Base-by-base conservation (phyloP, 2,113 vertebrate species). In the Dolichotis patagonum region DNA sequence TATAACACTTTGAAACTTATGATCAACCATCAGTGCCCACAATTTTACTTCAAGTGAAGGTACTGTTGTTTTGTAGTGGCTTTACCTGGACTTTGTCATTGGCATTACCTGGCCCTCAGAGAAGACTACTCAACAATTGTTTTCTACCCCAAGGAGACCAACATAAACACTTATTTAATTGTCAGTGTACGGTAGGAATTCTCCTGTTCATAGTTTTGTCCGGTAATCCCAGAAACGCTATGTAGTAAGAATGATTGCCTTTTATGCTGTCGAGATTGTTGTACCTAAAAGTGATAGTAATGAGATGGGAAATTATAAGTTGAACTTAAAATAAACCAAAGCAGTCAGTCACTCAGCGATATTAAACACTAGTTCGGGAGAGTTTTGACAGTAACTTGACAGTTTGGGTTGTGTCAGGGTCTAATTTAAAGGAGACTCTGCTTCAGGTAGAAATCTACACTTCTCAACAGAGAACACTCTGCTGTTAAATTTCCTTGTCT, bases 341-440 rank as follows among this genome's bases (percentile, higher is more conserved):
- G 69, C 22, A 38, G 52, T 62, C 52, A 77, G 16, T 78, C 75
- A 83, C 60, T 86, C 41, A 26, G 41, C 78, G 20, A 80, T 38
- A 38, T 46, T 67, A 83, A 90, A 26, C 52, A 63, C 0, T 20
- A 13, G 46, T 46, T 89, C 35, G 16, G 32, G 32, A 88, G 91
- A 80, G 13, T 43, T 35, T 35, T 86, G 58, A 83, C 26, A 93
- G 65, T 49, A n/a, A 14, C 71, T 80, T 97, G 96, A 85, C 75
- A 87, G 80, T 20, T 93, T 92, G 43, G 11, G 35, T 78, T 93
- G 14, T 4, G 17, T 71, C 6, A 93, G 19, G 12, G 26, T 65
- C 92, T 69, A 80, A 86, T 96, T 87, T 87, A 63, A 75, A 90
- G 30, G 49, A 77, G 49, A 16, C 7, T 62, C 43, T 22, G 63